phyloP scores from a whole-genome alignment of 2,113 vertebrate species.

The Alectura lathami region DNA sequence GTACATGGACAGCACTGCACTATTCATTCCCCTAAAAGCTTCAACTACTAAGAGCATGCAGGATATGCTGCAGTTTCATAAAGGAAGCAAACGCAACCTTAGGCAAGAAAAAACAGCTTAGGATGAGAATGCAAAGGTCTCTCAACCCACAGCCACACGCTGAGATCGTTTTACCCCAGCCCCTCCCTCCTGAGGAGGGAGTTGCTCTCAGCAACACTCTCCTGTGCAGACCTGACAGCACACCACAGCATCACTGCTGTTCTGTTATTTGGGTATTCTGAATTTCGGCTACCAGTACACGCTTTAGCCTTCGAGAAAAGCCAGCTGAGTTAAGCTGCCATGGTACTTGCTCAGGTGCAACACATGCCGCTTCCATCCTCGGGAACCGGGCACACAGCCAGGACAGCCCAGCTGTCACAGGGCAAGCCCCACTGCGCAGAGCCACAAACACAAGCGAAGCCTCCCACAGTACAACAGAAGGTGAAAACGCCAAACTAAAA shows the following conservation, averaged over 20 bases:
- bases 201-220: too few relatives aligned
- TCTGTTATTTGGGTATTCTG: not conserved
- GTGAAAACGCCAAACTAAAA: not conserved
- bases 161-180: not conserved
- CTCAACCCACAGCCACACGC: not conserved
- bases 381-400: not conserved
- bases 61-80: not conserved
- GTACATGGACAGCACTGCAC: accelerated
- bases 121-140: not conserved
- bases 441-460: not conserved
- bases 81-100: not conserved
- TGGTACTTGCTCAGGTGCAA: not conserved
- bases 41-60: not conserved
- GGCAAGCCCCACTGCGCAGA: not conserved
- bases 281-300: not conserved
- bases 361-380: not conserved
- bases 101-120: not conserved
- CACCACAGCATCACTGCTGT: not conserved
- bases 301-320: not conserved
- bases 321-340: not conserved
- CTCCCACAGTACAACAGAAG: not conserved
- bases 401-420: not conserved
- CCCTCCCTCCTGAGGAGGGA: too few relatives aligned
- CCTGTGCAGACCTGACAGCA: not conserved
- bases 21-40: not conserved